A percentile compares a stretch with the other conserved stretches of the same genome.
Evolutionary conservation across 2,888 invertebrate species (phyloP).

Genomic region (Sinotaia quadrata): DNA sequence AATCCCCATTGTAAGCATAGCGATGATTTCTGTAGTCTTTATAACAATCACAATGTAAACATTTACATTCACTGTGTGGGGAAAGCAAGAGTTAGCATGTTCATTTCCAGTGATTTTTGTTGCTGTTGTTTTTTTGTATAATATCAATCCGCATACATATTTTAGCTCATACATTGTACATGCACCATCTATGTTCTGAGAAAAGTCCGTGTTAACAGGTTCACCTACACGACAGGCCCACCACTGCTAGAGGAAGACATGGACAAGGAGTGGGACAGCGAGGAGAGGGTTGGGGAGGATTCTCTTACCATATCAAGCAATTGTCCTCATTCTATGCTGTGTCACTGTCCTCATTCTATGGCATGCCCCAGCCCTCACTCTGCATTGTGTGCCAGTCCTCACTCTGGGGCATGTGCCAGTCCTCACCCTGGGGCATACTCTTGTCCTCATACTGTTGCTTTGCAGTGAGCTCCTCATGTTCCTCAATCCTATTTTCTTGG

Average conservation of each 20-base stretch:
- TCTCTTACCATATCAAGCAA: too few relatives aligned
- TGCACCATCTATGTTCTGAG: too few relatives aligned
- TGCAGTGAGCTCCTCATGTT: neutral
- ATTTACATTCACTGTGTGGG: too few relatives aligned
- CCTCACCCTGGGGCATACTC: neutral
- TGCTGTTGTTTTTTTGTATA: neutral
- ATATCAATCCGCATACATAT: too few relatives aligned
- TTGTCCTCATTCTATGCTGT: too few relatives aligned
- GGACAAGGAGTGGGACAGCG: slow-evolving; percentile 5
- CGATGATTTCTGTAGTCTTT: too few relatives aligned
- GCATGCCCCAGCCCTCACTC: neutral
- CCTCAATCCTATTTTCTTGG: too few relatives aligned
- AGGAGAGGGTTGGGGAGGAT: neutral
- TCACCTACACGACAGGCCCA: slow-evolving; percentile 18
- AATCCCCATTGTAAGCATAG: too few relatives aligned
- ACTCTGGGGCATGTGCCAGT: neutral
- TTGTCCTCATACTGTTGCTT: neutral
- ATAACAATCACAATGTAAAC: too few relatives aligned
- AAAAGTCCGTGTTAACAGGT: slow-evolving; percentile 2
- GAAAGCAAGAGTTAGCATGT: too few relatives aligned
- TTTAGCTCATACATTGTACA: too few relatives aligned
- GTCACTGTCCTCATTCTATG: neutral
- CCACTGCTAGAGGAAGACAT: slow-evolving; percentile 2
- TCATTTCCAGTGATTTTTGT: too few relatives aligned
- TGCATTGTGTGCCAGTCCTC: neutral